Conservation (phyloP, 1,140 invertebrate species). For the Drosophila baimaii region DNA sequence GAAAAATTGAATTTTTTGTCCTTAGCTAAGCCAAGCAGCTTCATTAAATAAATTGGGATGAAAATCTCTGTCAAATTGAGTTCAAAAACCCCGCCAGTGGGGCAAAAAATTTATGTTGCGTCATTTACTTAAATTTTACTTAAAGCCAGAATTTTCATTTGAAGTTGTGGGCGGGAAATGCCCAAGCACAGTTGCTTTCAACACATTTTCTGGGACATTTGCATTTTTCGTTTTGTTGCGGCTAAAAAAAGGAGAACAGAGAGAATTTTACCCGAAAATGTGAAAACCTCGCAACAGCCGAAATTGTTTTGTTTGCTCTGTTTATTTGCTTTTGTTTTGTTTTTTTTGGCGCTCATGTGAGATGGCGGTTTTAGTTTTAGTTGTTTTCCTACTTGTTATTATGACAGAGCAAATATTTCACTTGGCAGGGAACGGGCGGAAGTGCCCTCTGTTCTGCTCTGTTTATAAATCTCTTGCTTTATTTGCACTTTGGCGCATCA, state of each 20-base stretch:
- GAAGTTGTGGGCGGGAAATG: conserved; percentile 6
- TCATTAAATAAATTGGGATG: conserved; percentile 55
- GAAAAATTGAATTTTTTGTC: conserved; percentile 23
- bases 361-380: conserved; percentile 33
- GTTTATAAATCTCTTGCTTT: conserved; percentile 78
- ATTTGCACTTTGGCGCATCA: conserved; percentile 76
- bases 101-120: conserved; percentile 32
- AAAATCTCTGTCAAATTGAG: conserved; percentile 49
- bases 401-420: conserved; percentile 65
- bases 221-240: conserved; percentile 25
- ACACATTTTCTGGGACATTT: conserved; percentile 26
- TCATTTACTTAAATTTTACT: conserved; percentile 51
- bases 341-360: conserved; percentile 40
- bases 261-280: conserved; percentile 44
- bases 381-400: conserved; percentile 22
- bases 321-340: conserved; percentile 29
- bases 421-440: conserved; percentile 34
- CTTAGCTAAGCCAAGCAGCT: conserved; percentile 9
- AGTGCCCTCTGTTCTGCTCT: conserved; percentile 22
- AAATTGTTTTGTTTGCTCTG: conserved; percentile 23
- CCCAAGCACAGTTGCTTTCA: conserved; percentile 27
- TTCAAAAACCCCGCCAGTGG: conserved; percentile 1
- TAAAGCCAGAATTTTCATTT: conserved; percentile 24
- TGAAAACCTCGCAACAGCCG: conserved; percentile 13
- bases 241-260: conserved; percentile 17